Conservation (phyloP, 64 coral and sea anemone species). For the Stichodactyla mertensii region DNA sequence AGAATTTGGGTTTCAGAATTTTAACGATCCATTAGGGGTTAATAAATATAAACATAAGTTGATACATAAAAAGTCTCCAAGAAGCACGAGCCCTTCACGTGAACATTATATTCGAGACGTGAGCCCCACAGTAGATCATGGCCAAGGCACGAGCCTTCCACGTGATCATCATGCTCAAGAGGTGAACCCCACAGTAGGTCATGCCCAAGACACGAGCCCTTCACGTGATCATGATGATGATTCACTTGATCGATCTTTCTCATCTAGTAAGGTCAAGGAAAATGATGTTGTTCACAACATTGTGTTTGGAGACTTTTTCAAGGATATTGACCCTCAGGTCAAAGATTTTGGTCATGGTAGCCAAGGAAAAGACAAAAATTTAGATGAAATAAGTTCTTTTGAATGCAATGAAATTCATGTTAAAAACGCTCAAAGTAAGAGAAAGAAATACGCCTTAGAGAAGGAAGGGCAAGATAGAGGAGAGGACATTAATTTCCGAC, state of each 20-base stretch:
- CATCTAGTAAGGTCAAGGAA: background rate
- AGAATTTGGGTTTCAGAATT: background rate
- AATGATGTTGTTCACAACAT: constrained; percentile 10
- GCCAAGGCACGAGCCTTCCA: background rate
- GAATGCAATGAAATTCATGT: background rate
- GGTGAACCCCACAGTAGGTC: background rate
- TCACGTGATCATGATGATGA: background rate
- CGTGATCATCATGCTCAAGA: background rate
- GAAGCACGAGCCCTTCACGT: too few relatives aligned
- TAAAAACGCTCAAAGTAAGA: background rate
- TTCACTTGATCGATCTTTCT: background rate
- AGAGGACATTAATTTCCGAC: background rate
- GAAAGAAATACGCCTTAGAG: background rate
- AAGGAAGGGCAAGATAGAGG: constrained; percentile 13
- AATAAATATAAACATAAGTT: background rate
- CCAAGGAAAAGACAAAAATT: background rate
- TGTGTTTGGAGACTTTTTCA: constrained; percentile 18
- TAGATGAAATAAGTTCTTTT: background rate
- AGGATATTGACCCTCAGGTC: background rate
- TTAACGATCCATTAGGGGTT: background rate
- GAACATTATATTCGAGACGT: background rate
- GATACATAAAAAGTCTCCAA: background rate
- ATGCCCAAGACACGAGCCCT: background rate
- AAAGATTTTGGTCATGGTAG: background rate
- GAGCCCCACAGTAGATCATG: background rate